Percentiles rank a stretch among this genome's conserved stretches.
Conservation (phyloP, 1,140 invertebrate genomes). For the Leptinotarsa lineolata region DNA sequence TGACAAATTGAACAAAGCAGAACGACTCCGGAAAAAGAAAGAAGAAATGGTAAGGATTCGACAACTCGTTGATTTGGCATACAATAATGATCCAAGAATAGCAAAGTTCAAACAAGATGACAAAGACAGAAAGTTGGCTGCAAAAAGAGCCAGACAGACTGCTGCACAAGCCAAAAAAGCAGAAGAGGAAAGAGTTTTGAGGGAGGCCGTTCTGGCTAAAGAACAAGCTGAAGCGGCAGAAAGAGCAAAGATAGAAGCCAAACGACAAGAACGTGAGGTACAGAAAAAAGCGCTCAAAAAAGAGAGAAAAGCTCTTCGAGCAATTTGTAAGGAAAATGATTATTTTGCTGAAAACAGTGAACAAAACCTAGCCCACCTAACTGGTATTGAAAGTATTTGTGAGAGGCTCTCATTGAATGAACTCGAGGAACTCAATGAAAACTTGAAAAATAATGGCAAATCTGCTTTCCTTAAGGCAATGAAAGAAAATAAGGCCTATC, state of each 20-base stretch:
- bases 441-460: slow-evolving; percentile 68
- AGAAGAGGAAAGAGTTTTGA: slow-evolving; percentile 76
- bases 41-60: slow-evolving; percentile 94
- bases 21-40: slow-evolving; percentile 89
- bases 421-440: slow-evolving; percentile 77
- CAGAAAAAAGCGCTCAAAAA: slow-evolving; percentile 83
- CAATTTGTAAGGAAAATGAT: slow-evolving; percentile 84
- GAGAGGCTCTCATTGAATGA: slow-evolving; percentile 74
- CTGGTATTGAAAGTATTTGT: slow-evolving; percentile 87
- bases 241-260: slow-evolving; percentile 75
- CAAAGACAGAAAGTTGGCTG: slow-evolving; percentile 86
- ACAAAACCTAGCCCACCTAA: slow-evolving; percentile 82
- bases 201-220: slow-evolving; percentile 75
- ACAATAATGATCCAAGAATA: slow-evolving; percentile 92
- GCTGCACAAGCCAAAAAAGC: slow-evolving; percentile 80
- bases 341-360: slow-evolving; percentile 79
- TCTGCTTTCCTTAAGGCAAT: slow-evolving; percentile 70
- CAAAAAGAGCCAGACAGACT: slow-evolving; percentile 89
- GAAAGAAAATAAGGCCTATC: slow-evolving; percentile 65
- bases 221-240: slow-evolving; percentile 83
- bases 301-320: slow-evolving; percentile 83
- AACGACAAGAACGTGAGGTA: slow-evolving; percentile 85
- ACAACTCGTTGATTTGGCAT: slow-evolving; percentile 89
- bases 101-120: slow-evolving; percentile 92
- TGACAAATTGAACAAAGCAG: slow-evolving; percentile 95